phyloP scores from a whole-genome alignment of 1,140 invertebrate species.

The Drosophila neocordata region DNA sequence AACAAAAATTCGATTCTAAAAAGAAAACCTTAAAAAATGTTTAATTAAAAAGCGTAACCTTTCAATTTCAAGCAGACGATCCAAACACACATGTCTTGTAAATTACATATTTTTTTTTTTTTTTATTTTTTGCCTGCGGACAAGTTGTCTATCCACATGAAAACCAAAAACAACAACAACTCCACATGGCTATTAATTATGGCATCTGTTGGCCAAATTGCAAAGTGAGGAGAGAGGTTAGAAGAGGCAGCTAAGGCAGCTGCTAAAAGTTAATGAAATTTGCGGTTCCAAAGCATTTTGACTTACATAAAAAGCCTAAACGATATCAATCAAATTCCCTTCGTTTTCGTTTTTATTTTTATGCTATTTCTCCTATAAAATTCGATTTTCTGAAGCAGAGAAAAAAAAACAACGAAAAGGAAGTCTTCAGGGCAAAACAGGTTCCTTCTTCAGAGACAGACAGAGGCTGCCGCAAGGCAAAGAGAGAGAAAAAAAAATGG shows the following conservation, averaged over 20 bases:
- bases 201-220: slow-evolving; percentile 42
- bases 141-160: slow-evolving; percentile 18
- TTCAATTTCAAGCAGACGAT: slow-evolving; percentile 8
- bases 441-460: slow-evolving; percentile 47
- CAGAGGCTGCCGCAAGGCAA: slow-evolving; percentile 53
- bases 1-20: background rate
- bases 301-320: slow-evolving; percentile 64
- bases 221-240: background rate
- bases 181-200: slow-evolving; percentile 66
- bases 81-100: slow-evolving; percentile 23
- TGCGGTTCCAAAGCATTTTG: slow-evolving; percentile 42
- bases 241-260: slow-evolving; percentile 27
- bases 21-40: background rate
- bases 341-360: slow-evolving; percentile 35
- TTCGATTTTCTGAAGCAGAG: slow-evolving; percentile 70
- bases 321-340: slow-evolving; percentile 73
- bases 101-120: slow-evolving; percentile 23
- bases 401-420: slow-evolving; percentile 8
- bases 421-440: slow-evolving; percentile 56
- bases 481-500: slow-evolving; percentile 66
- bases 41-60: background rate
- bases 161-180: slow-evolving; percentile 14
- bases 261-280: slow-evolving; percentile 72
- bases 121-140: slow-evolving; percentile 26
- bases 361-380: slow-evolving; percentile 59